Base-by-base conservation (phyloP, 2,113 vertebrate species). In the Oncorhynchus mykiss region DNA sequence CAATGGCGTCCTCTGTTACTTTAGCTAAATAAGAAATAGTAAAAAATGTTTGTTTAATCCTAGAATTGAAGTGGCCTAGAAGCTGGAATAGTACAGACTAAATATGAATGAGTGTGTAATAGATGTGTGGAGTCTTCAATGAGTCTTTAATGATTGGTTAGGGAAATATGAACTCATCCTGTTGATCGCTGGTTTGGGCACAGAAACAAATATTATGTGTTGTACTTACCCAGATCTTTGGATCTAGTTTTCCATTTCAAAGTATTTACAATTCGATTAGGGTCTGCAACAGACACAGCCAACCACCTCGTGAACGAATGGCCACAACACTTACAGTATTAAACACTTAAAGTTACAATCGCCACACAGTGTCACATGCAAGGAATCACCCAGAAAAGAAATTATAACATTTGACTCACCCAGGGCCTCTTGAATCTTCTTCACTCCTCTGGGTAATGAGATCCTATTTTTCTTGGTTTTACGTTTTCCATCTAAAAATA, bases 1-100 rank as follows among this genome's bases (percentile, higher is more conserved):
- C 64, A 27, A 78, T 60, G 31, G 76, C 18, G 3, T 78, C 64
- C 29, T 78, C 76, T 24, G 76, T 31, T 73, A 73, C 62, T 73
- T 72, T 78, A 25, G 76, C 76, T 78, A 67, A 45, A 22, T n/a
- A 73, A 78, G 16, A 48, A 60, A 57, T 29, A 67, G 72, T 71
- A 31, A 14, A 59, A 5, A 13, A 22, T 66, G 16, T 74, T n/a
- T 11, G n/a, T 29, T 68, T 39, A 22, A 7, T 57, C 54, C 18
- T 20, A 18, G 3, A 57, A 57, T 57, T 57, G 3, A 57, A 20
- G 4, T 57, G 6, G 5, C 20, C 54, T 20, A 57, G 16, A 20
- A 57, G 54, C 9, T 57, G 54, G 54, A 18, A 57, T 20, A 57
- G 18, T 18, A 6, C 13, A 18, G 5, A 18, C 54, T 57, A 57